phyloP scores from a whole-genome alignment of 2,797 vertebrate genomes.

The Todus mexicanus region DNA sequence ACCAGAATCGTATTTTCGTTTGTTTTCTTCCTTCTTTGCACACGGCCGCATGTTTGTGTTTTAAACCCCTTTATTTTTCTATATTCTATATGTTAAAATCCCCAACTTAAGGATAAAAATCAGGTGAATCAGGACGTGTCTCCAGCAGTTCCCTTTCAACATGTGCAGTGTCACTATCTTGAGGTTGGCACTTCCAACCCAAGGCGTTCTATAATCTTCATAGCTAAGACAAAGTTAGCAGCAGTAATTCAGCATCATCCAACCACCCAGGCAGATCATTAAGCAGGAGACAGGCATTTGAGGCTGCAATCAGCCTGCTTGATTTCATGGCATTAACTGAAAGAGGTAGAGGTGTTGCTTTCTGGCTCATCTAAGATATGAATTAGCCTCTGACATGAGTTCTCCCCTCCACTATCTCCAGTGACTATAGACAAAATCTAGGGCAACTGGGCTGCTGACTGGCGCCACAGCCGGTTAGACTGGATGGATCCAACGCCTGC shows the following conservation, averaged over 20 bases:
- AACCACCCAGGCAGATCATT: neutral
- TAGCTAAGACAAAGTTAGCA: neutral
- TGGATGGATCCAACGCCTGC: neutral
- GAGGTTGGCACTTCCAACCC: too few relatives aligned
- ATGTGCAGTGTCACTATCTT: neutral
- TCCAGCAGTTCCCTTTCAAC: neutral
- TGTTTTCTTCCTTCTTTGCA: neutral
- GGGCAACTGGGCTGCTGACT: neutral
- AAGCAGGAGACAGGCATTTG: neutral
- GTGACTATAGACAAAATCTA: neutral
- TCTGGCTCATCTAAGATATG: neutral
- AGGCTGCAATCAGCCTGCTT: neutral
- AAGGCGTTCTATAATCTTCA: too few relatives aligned
- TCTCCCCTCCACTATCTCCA: neutral
- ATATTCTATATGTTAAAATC: neutral
- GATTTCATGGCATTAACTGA: neutral
- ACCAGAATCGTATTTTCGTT: neutral
- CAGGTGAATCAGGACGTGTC: neutral
- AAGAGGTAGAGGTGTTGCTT: neutral
- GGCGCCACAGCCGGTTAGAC: neutral
- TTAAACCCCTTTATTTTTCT: neutral
- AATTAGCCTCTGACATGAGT: neutral
- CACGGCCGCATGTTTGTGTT: neutral
- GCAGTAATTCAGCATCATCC: neutral
- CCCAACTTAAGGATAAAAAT: neutral